Base-by-base conservation (phyloP, 2,888 invertebrate species). In the Calliphora vomitoria region DNA sequence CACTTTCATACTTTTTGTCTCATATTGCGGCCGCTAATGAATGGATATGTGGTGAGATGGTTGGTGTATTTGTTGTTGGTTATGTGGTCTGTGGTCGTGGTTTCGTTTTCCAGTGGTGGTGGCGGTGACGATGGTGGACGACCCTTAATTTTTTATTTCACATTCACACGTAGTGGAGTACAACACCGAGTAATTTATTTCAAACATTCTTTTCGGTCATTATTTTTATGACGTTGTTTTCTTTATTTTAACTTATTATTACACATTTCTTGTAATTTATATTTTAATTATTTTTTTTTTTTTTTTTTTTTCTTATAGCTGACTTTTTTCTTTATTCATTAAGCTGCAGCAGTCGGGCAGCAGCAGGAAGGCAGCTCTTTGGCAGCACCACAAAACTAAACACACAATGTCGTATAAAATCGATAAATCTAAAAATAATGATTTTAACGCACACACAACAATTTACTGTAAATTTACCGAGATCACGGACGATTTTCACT, bases 391-490 rank as follows among this genome's bases (percentile, higher is more conserved):
- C 38, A 75, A 66, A 53, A 69, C 58, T 38, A 80, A 55, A 64
- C 44, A 47, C 82, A 79, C 53, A 60, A 60, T 60, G 76, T 74
- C 74, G 76, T 69, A 87, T 47, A 87, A 87, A 87, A 87, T 87
- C 87, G 72, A 87, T 87, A 87, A 74, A 82, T 87, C 87, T 87
- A 87, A 87, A 87, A 85, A 87, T 87, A 87, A 87, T 85, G 64
- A 85, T 60, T 87, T 71, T 55, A 69, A 74, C 47, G 47, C 44
- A 71, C 80, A 86, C 71, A 78, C 55, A 82, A 82, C 66, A 76
- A 68, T 72, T 80, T 72, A 66, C 15, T 84, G 58, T 72, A 82
- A 82, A 79, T 85, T 69, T 75, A 55, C 85, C 58, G 87, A 85
- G 82, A 87, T 85, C 79, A 85, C 47, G 82, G 82, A 64, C 75